Conservation (phyloP, 2,113 vertebrate species). For the Cryptotis parvus region DNA sequence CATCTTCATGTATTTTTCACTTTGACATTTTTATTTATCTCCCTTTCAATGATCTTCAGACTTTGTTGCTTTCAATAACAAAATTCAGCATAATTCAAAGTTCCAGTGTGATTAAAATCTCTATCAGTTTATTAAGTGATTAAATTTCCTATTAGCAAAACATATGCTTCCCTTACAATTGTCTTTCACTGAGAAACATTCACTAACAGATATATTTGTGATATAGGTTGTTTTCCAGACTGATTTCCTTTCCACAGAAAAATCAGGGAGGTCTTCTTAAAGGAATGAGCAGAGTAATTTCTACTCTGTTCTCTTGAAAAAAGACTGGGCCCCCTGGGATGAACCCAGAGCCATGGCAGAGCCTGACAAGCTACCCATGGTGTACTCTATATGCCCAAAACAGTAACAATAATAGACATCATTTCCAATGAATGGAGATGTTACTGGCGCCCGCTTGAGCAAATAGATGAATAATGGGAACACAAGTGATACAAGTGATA, state of each 20-base stretch:
- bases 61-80: conserved; percentile 19
- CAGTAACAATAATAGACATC: too few relatives aligned
- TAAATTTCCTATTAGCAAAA: conserved; percentile 11
- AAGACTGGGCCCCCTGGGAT: too few relatives aligned
- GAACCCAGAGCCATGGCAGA: too few relatives aligned
- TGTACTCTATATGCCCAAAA: too few relatives aligned
- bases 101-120: too few relatives aligned
- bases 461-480: too few relatives aligned
- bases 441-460: too few relatives aligned
- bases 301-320: neutral
- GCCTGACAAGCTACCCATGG: too few relatives aligned
- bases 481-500: too few relatives aligned
- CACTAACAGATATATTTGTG: neutral
- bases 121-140: neutral
- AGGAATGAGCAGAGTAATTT: neutral
- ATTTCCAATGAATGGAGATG: too few relatives aligned
- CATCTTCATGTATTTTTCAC: conserved; percentile 26
- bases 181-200: conserved; percentile 22
- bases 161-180: neutral
- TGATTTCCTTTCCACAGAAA: neutral
- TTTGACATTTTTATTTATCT: conserved; percentile 21
- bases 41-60: neutral
- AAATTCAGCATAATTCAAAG: neutral
- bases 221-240: neutral
- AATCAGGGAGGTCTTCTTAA: neutral